These are phyloP conservation scores for Andricus quercusramuli DNA, from an alignment of 2,888 invertebrate species.

Conservation along the genomic window DNA sequence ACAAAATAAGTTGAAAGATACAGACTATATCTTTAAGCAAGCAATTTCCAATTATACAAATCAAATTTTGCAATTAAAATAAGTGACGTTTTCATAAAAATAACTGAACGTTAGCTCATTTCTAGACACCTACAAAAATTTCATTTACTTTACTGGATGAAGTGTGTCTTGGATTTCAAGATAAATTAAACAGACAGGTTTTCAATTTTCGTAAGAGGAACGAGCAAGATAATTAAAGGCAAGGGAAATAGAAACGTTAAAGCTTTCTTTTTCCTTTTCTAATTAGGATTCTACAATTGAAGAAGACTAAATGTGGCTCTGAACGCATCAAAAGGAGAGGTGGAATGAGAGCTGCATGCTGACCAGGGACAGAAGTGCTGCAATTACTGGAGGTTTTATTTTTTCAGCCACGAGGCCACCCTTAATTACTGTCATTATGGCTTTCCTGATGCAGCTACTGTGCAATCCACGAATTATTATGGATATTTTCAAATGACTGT, in stretches of 20 bases:
- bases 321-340: constrained; percentile 19
- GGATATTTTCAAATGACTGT: background rate
- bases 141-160: background rate
- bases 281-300: constrained; percentile 15
- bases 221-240: constrained; percentile 14
- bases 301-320: background rate
- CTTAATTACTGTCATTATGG: constrained; percentile 30
- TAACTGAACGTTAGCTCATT: background rate
- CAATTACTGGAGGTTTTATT: constrained; percentile 28
- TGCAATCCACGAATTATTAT: constrained; percentile 9
- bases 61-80: background rate
- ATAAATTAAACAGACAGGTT: constrained; percentile 18
- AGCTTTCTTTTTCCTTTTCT: constrained; percentile 16
- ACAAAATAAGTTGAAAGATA: too few species aligned
- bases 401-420: constrained; percentile 15
- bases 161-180: background rate
- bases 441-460: constrained; percentile 5
- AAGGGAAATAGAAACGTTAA: constrained; percentile 8
- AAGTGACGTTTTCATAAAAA: background rate
- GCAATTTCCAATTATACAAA: background rate
- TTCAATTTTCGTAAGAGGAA: constrained; percentile 16
- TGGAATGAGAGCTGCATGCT: constrained; percentile 15
- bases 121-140: background rate
- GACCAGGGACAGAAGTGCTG: constrained; percentile 24
- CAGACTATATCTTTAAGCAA: too few species aligned